phyloP scores from a whole-genome alignment of 23 tunicate genomes.

The Botrylloides violaceus region DNA sequence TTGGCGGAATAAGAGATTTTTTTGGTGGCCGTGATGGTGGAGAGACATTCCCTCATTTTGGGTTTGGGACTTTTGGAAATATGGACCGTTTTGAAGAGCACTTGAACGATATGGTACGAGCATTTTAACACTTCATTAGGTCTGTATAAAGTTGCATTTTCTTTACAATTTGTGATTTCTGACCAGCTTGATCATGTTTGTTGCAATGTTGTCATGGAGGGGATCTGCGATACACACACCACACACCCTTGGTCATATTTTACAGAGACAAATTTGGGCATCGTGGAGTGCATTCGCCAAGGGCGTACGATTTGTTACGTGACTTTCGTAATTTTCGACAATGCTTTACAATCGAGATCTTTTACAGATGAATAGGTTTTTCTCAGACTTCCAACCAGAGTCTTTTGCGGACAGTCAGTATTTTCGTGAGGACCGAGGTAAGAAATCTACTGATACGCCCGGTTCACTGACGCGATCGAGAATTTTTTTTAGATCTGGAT shows the following conservation, averaged over 20 bases:
- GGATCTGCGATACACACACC: too few relatives aligned
- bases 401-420: conserved; percentile 18
- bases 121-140: not conserved
- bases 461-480: not conserved
- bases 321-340: not conserved
- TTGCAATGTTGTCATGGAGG: too few relatives aligned
- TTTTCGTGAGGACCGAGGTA: conserved; percentile 27
- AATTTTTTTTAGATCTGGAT: conserved; percentile 12
- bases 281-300: too few relatives aligned
- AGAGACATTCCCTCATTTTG: not conserved
- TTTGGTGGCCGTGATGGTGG: not conserved
- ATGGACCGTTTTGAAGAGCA: not conserved
- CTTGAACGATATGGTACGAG: not conserved
- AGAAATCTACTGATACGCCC: too few relatives aligned
- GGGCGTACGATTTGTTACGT: not conserved
- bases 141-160: not conserved
- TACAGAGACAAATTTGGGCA: too few relatives aligned
- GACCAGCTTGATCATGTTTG: too few relatives aligned
- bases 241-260: too few relatives aligned
- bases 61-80: not conserved
- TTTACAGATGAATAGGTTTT: conserved; percentile 12
- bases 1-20: conserved; percentile 1
- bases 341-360: not conserved
- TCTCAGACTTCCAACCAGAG: conserved; percentile 24
- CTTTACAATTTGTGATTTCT: too few relatives aligned